A percentile compares a stretch with the other conserved stretches of the same genome.
Evolutionary conservation across 2,797 vertebrate genomes (phyloP).

Genomic region (Poeciliopsis presidionis): DNA sequence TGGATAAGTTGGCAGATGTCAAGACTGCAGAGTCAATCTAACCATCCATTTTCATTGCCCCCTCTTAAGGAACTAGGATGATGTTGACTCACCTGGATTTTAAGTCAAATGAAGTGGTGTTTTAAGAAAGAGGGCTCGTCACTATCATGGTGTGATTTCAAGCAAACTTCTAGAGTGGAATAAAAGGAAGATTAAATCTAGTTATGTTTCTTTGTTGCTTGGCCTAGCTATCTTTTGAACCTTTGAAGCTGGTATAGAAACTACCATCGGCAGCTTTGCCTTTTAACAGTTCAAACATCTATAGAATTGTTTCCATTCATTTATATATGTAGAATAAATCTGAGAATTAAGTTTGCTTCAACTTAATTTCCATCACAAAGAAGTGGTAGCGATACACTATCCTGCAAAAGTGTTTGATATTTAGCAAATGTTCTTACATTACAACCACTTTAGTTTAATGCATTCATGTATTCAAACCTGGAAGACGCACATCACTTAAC

Average conservation of each 20-base stretch:
- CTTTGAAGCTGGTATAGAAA: background rate
- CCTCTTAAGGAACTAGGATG: background rate
- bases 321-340: background rate
- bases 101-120: background rate
- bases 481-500: too few relatives aligned
- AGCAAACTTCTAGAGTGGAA: background rate
- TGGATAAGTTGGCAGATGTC: constrained; percentile 4
- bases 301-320: background rate
- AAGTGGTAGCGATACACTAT: too few relatives aligned
- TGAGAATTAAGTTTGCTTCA: background rate
- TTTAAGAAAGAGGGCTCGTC: background rate
- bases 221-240: background rate
- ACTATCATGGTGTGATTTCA: background rate
- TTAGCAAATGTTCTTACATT: too few relatives aligned
- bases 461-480: too few relatives aligned
- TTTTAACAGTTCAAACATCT: too few relatives aligned
- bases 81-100: constrained; percentile 13
- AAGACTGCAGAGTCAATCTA: background rate
- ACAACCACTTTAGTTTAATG: too few relatives aligned
- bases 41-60: background rate
- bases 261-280: too few relatives aligned
- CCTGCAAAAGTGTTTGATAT: too few relatives aligned
- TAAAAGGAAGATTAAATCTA: background rate
- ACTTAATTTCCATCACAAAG: too few relatives aligned
- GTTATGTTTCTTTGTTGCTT: background rate